Evolutionary conservation across 2,797 vertebrate genomes (phyloP), one percentile per base, ranked within the genome.

Genomic region (Propithecus deckenii): DNA sequence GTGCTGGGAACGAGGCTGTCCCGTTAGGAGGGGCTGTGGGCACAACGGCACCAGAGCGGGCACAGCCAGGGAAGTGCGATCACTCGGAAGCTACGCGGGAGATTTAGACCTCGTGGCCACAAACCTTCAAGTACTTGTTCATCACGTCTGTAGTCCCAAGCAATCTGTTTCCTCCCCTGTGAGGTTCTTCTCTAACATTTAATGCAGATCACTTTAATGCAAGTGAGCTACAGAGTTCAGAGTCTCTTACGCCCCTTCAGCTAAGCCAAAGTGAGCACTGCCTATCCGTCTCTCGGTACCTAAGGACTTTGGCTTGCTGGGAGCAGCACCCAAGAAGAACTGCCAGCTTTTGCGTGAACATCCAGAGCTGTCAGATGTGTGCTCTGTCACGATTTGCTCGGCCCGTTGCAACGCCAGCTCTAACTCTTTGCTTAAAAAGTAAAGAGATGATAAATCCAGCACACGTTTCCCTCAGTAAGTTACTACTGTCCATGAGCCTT

Each of bases 371-470:
- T 91, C 96, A 85, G 81, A 57, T 35, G 46, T 38, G n/a, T 32
- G 30, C 59, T 50, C 63, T 46, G 6, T 43, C 67, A 59, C 32
- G 80, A 92, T 98, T 96, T 93, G 86, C 92, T 96, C 22, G 52
- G 88, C 91, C 74, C 30, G 5, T 22, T 65, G 90, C 86, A n/a
- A 88, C 96, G 93, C 48, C 81, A 89, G 86, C 86, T 94, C 86
- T 10, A 75, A 87, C 28, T 90, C 84, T 98, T 97, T 96, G 91
- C 96, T 97, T 96, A 38, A 95, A 97, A 95, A 97, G 98, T 91
- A 95, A 91, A 98, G 88, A 97, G 97, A 88, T 71, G 94, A 97
- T 94, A 94, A 97, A 97, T 80, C 89, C 94, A 91, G 52, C 88
- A 28, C 75, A 32, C 13, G 11, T 55, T 89, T 92, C 90, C 96